phyloP scores from a whole-genome alignment of 2,113 vertebrate species.

The Chaetodon trifascialis region DNA sequence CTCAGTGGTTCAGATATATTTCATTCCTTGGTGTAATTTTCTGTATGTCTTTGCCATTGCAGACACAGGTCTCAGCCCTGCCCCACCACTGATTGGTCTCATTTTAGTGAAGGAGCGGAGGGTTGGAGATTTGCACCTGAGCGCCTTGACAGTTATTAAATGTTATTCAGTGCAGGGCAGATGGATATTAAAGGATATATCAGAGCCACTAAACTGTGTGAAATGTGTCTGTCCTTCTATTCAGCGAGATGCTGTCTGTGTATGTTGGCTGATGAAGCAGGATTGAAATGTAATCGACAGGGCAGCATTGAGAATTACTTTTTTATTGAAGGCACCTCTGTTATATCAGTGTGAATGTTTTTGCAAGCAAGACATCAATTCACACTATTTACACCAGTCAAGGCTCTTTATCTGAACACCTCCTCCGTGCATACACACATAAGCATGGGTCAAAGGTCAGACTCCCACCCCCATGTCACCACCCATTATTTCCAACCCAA shows the following conservation, averaged over 20 bases:
- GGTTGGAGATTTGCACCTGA: conserved; percentile 43
- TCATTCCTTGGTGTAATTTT: conserved; percentile 32
- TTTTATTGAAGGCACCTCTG: conserved; percentile 50
- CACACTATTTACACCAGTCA: conserved; percentile 49
- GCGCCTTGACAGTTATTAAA: conserved; percentile 48
- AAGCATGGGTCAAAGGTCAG: conserved; percentile 63
- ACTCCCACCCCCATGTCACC: conserved; percentile 34
- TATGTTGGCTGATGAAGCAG: conserved; percentile 27
- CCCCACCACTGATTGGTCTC: conserved; percentile 34
- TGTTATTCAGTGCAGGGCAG: conserved; percentile 31
- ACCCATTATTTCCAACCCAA: conserved; percentile 63
- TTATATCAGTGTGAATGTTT: conserved; percentile 16
- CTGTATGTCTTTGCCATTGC: conserved; percentile 1
- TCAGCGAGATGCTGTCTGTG: background rate
- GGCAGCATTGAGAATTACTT: conserved; percentile 32
- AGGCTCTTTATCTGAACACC: conserved; percentile 23
- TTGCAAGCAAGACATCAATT: conserved; percentile 38
- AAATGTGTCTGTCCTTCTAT: conserved; percentile 15
- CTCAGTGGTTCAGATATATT: background rate
- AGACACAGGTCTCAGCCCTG: conserved; percentile 4
- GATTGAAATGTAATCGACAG: conserved; percentile 43
- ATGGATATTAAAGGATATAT: conserved; percentile 49
- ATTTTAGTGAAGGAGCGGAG: conserved; percentile 32
- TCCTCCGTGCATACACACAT: conserved; percentile 10
- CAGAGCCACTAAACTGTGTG: background rate